Conservation (phyloP, 2,888 invertebrate species). For the Oligia fasciuncula region DNA sequence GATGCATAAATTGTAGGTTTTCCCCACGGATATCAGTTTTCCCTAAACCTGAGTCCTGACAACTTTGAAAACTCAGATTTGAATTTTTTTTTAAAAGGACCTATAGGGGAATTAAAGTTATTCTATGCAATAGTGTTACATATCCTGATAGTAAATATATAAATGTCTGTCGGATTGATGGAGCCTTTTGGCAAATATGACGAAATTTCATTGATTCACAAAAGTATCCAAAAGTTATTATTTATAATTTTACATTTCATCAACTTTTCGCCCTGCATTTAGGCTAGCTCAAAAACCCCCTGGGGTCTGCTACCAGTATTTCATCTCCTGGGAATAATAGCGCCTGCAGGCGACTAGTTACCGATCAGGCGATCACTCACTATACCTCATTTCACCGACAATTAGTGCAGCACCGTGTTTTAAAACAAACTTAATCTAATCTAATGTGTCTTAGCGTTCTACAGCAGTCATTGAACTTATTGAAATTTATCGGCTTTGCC, state of each 20-base stretch:
- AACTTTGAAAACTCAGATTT: not conserved
- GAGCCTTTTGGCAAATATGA: too few species aligned
- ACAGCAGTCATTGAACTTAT: conserved; percentile 54
- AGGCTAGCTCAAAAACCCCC: not conserved
- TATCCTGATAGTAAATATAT: not conserved
- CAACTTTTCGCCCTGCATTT: not conserved
- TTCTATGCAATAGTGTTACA: too few species aligned
- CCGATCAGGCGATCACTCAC: conserved; percentile 45
- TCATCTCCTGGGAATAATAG: conserved; percentile 23
- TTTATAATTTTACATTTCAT: not conserved
- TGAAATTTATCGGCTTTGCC: conserved; percentile 52
- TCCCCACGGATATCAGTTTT: not conserved
- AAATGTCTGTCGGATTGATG: too few species aligned
- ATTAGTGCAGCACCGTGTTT: conserved; percentile 53
- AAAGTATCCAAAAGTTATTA: too few species aligned
- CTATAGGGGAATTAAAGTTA: too few species aligned
- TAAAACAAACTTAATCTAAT: conserved; percentile 52
- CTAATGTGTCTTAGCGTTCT: conserved; percentile 26
- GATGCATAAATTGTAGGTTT: too few species aligned
- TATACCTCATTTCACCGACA: conserved; percentile 46
- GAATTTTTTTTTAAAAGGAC: too few species aligned
- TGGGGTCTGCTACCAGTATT: not conserved
- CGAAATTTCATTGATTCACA: too few species aligned
- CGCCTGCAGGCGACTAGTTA: conserved; percentile 39
- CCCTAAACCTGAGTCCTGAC: not conserved